These are phyloP conservation scores for Conger conger DNA, from an alignment of 2,113 vertebrate genomes.

Conservation along the genomic window DNA sequence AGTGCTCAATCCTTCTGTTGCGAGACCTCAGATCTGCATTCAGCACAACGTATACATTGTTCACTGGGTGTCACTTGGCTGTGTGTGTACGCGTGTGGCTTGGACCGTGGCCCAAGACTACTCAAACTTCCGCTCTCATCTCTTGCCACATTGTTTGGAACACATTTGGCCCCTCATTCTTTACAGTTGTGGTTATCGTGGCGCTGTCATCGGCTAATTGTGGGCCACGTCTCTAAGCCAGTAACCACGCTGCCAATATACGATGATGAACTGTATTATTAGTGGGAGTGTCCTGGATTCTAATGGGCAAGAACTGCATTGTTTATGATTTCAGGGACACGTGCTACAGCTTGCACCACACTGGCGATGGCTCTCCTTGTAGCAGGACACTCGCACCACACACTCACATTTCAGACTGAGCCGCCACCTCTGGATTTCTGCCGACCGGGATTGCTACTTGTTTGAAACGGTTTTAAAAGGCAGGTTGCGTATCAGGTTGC, in stretches of 20 bases:
- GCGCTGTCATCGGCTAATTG: too few relatives aligned
- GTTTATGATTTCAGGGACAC: not conserved
- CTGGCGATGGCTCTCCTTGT: not conserved
- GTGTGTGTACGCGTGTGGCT: not conserved
- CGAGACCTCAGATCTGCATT: not conserved
- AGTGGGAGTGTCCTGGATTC: not conserved
- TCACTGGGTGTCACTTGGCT: not conserved
- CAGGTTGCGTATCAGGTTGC: too few relatives aligned
- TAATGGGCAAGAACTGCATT: not conserved
- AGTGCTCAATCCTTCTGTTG: too few relatives aligned
- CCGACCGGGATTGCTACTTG: too few relatives aligned
- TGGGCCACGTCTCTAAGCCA: not conserved
- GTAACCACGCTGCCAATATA: not conserved
- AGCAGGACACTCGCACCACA: too few relatives aligned
- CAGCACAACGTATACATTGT: not conserved
- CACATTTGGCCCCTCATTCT: too few relatives aligned
- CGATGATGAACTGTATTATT: not conserved
- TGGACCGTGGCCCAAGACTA: not conserved
- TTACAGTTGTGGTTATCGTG: too few relatives aligned
- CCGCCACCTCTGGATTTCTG: too few relatives aligned
- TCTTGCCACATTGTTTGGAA: not conserved
- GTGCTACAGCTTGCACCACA: not conserved
- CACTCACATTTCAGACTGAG: too few relatives aligned
- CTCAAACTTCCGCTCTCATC: not conserved
- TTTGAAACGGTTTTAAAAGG: too few relatives aligned